phyloP scores from a whole-genome alignment of 2,888 invertebrate genomes.

The Cerastoderma edule region DNA sequence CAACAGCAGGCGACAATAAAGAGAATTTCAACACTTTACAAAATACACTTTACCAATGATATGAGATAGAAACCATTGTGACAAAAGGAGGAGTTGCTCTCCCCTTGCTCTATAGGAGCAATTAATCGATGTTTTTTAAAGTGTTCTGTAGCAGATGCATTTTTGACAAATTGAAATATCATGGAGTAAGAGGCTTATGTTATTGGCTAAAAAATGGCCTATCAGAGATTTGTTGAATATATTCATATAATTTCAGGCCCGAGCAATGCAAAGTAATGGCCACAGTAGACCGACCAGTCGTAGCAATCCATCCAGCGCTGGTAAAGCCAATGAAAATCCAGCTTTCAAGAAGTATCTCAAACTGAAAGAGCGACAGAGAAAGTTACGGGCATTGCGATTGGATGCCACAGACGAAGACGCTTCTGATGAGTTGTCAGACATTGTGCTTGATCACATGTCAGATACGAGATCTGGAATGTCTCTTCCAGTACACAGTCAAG shows the following conservation, averaged over 20 bases:
- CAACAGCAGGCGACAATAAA: too few species aligned
- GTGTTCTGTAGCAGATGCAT: too few species aligned
- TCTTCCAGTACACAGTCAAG: conserved; percentile 41
- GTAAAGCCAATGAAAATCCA: conserved; percentile 57
- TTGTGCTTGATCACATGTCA: conserved; percentile 62
- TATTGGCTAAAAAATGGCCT: too few species aligned
- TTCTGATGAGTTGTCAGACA: conserved; percentile 61
- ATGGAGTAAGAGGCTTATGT: too few species aligned
- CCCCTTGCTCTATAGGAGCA: too few species aligned
- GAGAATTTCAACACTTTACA: too few species aligned
- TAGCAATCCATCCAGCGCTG: conserved; percentile 20
- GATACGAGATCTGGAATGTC: conserved; percentile 74
- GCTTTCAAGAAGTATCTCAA: conserved; percentile 78
- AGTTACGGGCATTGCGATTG: conserved; percentile 72
- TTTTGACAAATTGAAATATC: too few species aligned
- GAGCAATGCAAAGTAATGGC: conserved; percentile 27
- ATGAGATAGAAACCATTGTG: conserved; percentile 2
- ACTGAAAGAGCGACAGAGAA: conserved; percentile 77
- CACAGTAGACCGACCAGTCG: conserved; percentile 49
- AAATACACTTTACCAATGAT: too few species aligned
- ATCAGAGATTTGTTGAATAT: too few species aligned
- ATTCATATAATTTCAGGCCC: conserved; percentile 15
- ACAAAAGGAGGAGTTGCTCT: neutral
- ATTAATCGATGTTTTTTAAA: too few species aligned
- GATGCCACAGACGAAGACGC: conserved; percentile 65